Percentiles rank a stretch among this genome's conserved stretches.
These are phyloP conservation scores for Siderastrea siderea DNA, from an alignment of 92 coral and sea anemone species.

Conservation along the genomic window DNA sequence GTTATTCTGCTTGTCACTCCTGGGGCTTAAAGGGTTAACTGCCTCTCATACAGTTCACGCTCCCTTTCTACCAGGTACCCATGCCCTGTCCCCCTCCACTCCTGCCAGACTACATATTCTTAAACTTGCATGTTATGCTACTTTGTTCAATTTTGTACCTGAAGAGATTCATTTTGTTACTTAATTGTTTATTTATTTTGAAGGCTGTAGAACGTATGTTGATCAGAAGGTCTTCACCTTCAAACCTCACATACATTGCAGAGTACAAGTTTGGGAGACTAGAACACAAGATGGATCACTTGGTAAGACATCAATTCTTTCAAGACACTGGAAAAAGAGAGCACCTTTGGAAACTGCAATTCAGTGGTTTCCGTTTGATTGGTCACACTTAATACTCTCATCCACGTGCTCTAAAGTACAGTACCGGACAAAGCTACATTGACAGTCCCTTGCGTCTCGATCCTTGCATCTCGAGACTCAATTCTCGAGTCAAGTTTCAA, in stretches of 20 bases:
- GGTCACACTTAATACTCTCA: no score
- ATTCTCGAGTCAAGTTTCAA: no score
- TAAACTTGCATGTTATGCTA: no score
- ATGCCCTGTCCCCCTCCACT: background rate
- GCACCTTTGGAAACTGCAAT: background rate
- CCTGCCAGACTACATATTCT: background rate
- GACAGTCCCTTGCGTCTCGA: no score
- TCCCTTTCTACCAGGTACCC: background rate
- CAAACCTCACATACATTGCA: constrained; percentile 95
- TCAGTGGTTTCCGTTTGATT: background rate
- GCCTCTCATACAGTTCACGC: no score
- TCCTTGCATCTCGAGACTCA: no score
- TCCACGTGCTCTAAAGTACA: no score
- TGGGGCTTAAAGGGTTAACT: no score
- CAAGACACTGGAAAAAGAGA: background rate
- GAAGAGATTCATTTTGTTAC: background rate
- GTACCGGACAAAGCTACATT: no score
- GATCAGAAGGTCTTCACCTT: constrained; percentile 73
- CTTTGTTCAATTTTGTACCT: no score
- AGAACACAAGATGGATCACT: constrained; percentile 98
- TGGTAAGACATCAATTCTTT: constrained; percentile 60
- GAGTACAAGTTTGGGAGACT: constrained; percentile 91
- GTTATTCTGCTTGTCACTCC: no score
- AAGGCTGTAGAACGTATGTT: constrained; percentile 87
- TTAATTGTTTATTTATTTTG: constrained; percentile 6